Base-by-base conservation (phyloP, 1,140 invertebrate species). In the Lineus longissimus region DNA sequence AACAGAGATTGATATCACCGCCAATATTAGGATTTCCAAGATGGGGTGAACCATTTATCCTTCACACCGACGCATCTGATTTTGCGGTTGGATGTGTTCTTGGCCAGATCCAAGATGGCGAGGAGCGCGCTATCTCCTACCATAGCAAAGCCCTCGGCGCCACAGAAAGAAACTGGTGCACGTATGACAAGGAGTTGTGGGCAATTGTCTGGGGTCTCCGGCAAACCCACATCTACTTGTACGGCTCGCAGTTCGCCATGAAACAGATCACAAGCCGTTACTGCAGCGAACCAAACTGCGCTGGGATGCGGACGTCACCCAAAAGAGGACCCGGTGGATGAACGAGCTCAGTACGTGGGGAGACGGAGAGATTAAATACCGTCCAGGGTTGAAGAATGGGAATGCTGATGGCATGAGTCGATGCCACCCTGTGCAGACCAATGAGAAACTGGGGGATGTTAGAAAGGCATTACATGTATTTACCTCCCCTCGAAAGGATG, bases 21-120 rank as follows among this genome's bases (percentile, higher is more conserved):
- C 72, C 71, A 30, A 29, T 73, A 1, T 59, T 74, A 30, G 65
- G 55, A 15, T 70, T 62, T 63, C 67, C 70, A 2, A 55, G 69
- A 47, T 63, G 54, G 19, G 54, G 59, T 13, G 27, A 58, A 6
- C 63, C 43, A 9, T 75, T 68, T 56, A 31, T 41, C n/a, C 19
- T 68, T 59, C 55, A 63, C 15, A 27, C 40, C 22, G 70, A 64
- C n/a, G 47, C 47, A n/a, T 23, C 19, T 4, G 47, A 27, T 23
- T 4, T 9, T 6, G 47, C 47, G n/a, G 25, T 51, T 51, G 47
- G 47, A 27, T 51, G 25, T n/a, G n/a, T 51, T 7, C n/a, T 51
- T 4, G n/a, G 47, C n/a, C 47, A 51, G n/a, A 33, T 43, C 25
- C 62, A 71, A 61, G 64, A 69, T 2, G 67, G 65, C 55, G 51